Evolutionary conservation across 2,888 invertebrate genomes (phyloP).

Genomic region (Cheilosia vulpina): DNA sequence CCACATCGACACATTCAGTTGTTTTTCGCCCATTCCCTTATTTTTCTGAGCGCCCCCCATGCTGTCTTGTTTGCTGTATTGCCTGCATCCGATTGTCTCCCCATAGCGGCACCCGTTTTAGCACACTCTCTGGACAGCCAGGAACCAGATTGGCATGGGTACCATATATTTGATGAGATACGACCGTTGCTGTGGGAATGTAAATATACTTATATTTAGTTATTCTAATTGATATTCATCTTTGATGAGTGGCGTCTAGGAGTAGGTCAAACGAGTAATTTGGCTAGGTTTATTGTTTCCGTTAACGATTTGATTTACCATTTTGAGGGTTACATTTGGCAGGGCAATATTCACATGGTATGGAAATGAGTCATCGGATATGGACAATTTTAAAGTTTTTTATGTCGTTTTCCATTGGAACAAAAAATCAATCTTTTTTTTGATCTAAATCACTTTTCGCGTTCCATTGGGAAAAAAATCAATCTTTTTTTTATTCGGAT

Average conservation of each 20-base stretch:
- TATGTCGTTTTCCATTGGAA: too few relatives aligned
- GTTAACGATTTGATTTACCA: slow-evolving; percentile 29
- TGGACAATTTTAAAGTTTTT: too few relatives aligned
- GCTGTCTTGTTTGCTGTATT: slow-evolving; percentile 50
- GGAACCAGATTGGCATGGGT: slow-evolving; percentile 71
- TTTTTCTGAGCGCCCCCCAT: slow-evolving; percentile 24
- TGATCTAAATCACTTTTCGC: too few relatives aligned
- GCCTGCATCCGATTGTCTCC: slow-evolving; percentile 74
- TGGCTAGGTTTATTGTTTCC: slow-evolving; percentile 37
- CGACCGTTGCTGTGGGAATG: slow-evolving; percentile 44
- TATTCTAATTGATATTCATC: slow-evolving; percentile 73
- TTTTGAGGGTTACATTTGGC: not conserved
- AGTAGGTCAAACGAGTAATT: slow-evolving; percentile 69
- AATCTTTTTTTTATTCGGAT: too few relatives aligned
- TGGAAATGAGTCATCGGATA: too few relatives aligned
- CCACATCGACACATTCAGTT: slow-evolving; percentile 70
- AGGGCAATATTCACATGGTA: too few relatives aligned
- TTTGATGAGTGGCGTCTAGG: slow-evolving; percentile 71
- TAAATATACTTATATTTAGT: slow-evolving; percentile 64
- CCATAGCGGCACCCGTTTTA: slow-evolving; percentile 68
- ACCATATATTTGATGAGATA: slow-evolving; percentile 64
- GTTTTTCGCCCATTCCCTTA: slow-evolving; percentile 31
- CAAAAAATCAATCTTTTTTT: too few relatives aligned
- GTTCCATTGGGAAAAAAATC: too few relatives aligned
- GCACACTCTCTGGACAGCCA: slow-evolving; percentile 62